Base-by-base conservation (phyloP, 2,113 vertebrate species). In the Malaclemys terrapin region DNA sequence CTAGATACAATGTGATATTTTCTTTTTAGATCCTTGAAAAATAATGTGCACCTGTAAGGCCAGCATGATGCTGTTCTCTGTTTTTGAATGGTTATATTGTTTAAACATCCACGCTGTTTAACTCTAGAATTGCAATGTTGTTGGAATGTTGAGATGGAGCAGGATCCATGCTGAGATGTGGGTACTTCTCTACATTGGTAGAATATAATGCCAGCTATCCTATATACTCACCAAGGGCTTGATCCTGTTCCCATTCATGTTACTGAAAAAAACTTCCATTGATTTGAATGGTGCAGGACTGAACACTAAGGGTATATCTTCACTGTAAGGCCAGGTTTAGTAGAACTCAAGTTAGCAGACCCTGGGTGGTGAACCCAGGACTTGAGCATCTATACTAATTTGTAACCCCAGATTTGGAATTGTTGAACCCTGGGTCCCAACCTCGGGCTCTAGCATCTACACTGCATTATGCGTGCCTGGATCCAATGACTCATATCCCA, bases 1-100 rank as follows among this genome's bases (percentile, higher is more conserved):
- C 27, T 91, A 0, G 1, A 29, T 35, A 57, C 35, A 1, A 0
- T 87, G 56, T 42, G 80, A 78, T 25, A 19, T 3, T 47, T 69
- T 6, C 27, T 82, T 93, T 85, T 10, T 2, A 87, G 82, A 76
- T 8, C 16, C 6, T 38, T 69, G 8, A 69, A 69, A 69, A 17
- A 69, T 59, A 59, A 59, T 13, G 57, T 59, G 57, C 57, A 59
- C 57, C 65, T 69, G 13, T 80, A n/a, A 94, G 59, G 31, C 31
- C 65, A 75, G 2, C 24, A 4, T 25, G 8, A 38, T 69, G 52
- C 76, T 14, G 0, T 10, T 89, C 78, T 12, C 1, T 38, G 16
- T 25, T 42, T 31, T 49, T 22, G 10, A 35, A 93, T 91, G 35
- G 17, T 17, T 38, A 27, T 72, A 2, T 85, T 59, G 8, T 6